Evolutionary conservation across 1,140 invertebrate species (phyloP).

Genomic region (Camponotus vicinus): DNA sequence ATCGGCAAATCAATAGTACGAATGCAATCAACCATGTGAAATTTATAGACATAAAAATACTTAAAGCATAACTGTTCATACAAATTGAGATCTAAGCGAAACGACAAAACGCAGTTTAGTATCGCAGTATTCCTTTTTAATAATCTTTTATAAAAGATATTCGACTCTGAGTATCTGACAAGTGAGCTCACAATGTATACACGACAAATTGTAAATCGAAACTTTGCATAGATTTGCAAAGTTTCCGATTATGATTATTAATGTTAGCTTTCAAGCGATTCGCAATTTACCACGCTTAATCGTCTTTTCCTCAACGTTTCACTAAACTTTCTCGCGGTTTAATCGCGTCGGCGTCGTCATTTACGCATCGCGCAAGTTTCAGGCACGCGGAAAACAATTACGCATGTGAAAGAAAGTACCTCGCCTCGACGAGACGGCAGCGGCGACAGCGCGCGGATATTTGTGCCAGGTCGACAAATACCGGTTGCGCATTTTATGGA

Average conservation of each 20-base stretch:
- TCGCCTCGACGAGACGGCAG: constrained; percentile 10
- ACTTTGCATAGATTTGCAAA: neutral
- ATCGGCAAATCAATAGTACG: constrained; percentile 11
- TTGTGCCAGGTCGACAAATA: constrained; percentile 38
- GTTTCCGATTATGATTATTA: constrained; percentile 2
- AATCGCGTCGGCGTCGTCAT: constrained; percentile 30
- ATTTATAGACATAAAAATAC: constrained; percentile 37
- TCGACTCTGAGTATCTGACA: neutral
- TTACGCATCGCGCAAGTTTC: constrained; percentile 44
- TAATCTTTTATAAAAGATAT: neutral
- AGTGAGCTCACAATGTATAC: neutral
- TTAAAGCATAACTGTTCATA: constrained; percentile 11
- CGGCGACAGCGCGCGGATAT: constrained; percentile 4
- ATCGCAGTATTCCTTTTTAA: neutral
- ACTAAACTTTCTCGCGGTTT: constrained; percentile 62
- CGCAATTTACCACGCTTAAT: neutral
- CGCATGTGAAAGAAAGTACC: constrained; percentile 62
- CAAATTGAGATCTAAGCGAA: neutral
- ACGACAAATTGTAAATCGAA: neutral
- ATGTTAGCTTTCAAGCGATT: neutral
- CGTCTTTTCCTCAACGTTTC: constrained; percentile 39
- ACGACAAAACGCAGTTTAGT: neutral
- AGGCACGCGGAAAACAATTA: constrained; percentile 51
- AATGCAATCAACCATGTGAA: constrained; percentile 41
- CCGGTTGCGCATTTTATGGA: constrained; percentile 25